Percentiles rank a stretch among this genome's conserved stretches.
Conservation (phyloP, 1,140 invertebrate species). For the Odontomachus brunneus region DNA sequence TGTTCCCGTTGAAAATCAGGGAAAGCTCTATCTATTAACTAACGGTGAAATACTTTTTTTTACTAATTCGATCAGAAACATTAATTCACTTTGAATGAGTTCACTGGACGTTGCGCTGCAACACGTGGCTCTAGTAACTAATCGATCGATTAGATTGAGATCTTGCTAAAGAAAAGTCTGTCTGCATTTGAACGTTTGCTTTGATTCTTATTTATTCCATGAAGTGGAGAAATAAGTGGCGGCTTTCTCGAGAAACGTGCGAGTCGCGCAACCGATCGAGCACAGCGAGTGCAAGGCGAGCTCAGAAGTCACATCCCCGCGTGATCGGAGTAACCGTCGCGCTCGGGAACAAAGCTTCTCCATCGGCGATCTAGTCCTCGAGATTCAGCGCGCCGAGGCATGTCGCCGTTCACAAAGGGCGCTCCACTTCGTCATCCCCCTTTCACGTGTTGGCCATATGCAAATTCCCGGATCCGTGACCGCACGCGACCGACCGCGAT, state of each 20-base stretch:
- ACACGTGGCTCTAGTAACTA: no score
- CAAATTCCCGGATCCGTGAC: conserved; percentile 68
- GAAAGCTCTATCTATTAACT: no score
- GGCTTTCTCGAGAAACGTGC: neutral
- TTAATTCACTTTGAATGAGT: no score
- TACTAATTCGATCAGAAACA: no score
- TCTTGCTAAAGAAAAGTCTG: no score
- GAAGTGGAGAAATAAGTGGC: neutral
- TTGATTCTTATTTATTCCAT: no score
- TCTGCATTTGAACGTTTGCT: no score
- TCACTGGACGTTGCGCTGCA: no score
- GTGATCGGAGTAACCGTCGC: conserved; percentile 53
- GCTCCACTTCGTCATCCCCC: conserved; percentile 59
- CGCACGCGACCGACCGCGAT: conserved; percentile 76
- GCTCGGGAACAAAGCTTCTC: conserved; percentile 34
- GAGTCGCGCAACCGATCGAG: neutral
- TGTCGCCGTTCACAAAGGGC: conserved; percentile 36
- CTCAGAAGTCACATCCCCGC: conserved; percentile 22
- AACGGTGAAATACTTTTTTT: no score
- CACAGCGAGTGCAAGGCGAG: no score
- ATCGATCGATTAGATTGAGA: no score
- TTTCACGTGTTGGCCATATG: conserved; percentile 61
- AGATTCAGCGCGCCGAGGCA: conserved; percentile 40
- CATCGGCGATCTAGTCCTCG: conserved; percentile 50
- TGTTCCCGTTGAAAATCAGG: no score